Conservation (phyloP, 2,113 vertebrate genomes). For the Aleadryas rufinucha region DNA sequence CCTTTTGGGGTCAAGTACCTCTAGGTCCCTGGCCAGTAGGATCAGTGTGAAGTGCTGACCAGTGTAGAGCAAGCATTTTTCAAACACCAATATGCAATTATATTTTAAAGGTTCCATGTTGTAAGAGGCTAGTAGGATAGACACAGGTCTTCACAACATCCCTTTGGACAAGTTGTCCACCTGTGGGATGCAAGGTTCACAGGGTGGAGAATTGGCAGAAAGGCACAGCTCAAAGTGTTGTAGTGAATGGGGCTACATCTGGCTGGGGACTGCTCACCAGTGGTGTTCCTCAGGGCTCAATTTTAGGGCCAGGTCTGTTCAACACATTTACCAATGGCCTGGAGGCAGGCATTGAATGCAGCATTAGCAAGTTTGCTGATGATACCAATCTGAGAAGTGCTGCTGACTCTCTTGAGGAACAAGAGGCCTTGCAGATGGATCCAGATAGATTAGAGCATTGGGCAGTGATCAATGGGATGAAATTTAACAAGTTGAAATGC, state of each 20-base stretch:
- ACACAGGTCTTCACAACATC: background rate
- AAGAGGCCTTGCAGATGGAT: background rate
- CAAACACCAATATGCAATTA: background rate
- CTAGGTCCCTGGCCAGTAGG: background rate
- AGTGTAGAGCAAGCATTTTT: background rate
- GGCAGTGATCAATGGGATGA: background rate
- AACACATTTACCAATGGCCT: fast-evolving
- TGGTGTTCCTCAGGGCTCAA: background rate
- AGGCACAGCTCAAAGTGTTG: background rate
- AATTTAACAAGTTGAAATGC: background rate
- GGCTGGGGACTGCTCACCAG: background rate
- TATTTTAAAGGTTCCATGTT: background rate
- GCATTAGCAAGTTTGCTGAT: too few species aligned
- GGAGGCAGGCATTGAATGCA: background rate
- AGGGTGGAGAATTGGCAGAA: background rate
- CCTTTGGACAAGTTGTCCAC: background rate
- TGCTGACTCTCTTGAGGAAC: background rate
- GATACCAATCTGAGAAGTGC: background rate
- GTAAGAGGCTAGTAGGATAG: background rate
- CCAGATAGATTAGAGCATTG: background rate
- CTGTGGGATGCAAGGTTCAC: too few species aligned
- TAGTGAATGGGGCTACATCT: background rate
- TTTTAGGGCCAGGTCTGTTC: background rate
- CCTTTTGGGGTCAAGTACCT: background rate
- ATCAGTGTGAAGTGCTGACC: background rate